phyloP scores from a whole-genome alignment of 1,140 invertebrate genomes.

The Aphidius gifuensis region DNA sequence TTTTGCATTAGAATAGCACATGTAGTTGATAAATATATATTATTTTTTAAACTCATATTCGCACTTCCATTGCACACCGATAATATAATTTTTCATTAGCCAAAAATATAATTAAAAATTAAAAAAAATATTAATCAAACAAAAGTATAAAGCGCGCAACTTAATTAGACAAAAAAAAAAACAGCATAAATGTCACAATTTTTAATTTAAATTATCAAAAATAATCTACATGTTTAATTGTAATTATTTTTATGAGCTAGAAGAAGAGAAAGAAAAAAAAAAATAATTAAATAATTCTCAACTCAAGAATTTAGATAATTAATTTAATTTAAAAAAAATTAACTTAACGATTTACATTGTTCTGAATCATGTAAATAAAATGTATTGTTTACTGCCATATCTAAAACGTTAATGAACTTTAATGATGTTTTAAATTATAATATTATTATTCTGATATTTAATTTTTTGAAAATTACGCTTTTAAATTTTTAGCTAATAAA shows the following conservation, averaged over 20 bases:
- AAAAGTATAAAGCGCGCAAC: background rate
- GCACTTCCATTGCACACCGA: constrained; percentile 22
- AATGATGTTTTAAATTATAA: constrained; percentile 22
- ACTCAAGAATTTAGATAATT: too few relatives aligned
- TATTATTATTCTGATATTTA: constrained; percentile 18
- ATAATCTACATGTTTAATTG: too few relatives aligned
- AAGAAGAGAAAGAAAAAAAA: too few relatives aligned
- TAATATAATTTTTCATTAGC: background rate
- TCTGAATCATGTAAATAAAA: constrained; percentile 34
- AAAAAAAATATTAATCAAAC: background rate
- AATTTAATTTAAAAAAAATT: too few relatives aligned
- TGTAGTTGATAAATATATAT: constrained; percentile 26
- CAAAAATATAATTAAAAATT: background rate
- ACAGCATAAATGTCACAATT: background rate
- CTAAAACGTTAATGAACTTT: constrained; percentile 23
- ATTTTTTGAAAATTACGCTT: constrained; percentile 14
- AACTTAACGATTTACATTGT: constrained; percentile 20
- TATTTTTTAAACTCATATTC: constrained; percentile 28
- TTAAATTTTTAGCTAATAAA: constrained; percentile 35
- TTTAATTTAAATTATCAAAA: too few relatives aligned
- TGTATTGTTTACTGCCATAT: constrained; percentile 39
- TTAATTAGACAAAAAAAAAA: background rate
- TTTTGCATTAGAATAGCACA: constrained; percentile 33
- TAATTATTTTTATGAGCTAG: too few relatives aligned
- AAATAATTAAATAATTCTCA: too few relatives aligned